Evolutionary conservation across 2,888 invertebrate genomes (phyloP), one percentile per base, ranked within the genome.

Genomic region (Xanthia icteritia): DNA sequence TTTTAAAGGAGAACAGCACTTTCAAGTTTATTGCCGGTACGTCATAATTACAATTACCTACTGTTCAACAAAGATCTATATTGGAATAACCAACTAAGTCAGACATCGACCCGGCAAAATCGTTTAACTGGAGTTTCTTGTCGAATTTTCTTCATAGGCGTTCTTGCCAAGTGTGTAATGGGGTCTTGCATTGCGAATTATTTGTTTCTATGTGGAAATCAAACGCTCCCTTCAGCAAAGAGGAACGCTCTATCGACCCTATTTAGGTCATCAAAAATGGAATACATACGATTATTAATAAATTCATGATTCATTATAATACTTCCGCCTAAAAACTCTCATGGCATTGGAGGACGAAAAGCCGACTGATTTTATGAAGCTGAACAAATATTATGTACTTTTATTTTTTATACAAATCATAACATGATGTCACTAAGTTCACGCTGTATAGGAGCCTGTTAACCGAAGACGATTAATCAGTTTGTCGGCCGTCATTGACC

Each of bases 1-100:
- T 88, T 89, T 89, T 89, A 89, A 88, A 83, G 67, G 79, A 76
- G 77, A 86, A 81, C 80, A 78, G 73, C 72, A 74, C 80, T 88
- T 86, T 87, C 87, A 42, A 77, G 70, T 79, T 76, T 89, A 85
- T 72, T 71, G 58, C 76, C 58, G 31, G 79, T 36, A 74, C 66
- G 67, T 84, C 73, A 68, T 83, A 86, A 83, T 83, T 67, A 71
- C 23, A 68, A 77, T 56, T 82, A 42, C 48, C 23, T 60, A 77
- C 64, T 42, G 42, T 27, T 31, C 42, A 76, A 65, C 42, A 45
- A 65, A 63, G 56, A 45, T 54, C 27, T 77, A 39, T 65, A 76
- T 31, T 58, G 36, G 54, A 56, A 66, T 66, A 48, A 48, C 17
- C 6, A 58, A 67, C 45, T n/a, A 48, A 79, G 66, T 77, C 76